Evolutionary conservation across 2,888 invertebrate species (phyloP), one percentile per base, ranked within the genome.

Genomic region (Napeogenes sylphis): DNA sequence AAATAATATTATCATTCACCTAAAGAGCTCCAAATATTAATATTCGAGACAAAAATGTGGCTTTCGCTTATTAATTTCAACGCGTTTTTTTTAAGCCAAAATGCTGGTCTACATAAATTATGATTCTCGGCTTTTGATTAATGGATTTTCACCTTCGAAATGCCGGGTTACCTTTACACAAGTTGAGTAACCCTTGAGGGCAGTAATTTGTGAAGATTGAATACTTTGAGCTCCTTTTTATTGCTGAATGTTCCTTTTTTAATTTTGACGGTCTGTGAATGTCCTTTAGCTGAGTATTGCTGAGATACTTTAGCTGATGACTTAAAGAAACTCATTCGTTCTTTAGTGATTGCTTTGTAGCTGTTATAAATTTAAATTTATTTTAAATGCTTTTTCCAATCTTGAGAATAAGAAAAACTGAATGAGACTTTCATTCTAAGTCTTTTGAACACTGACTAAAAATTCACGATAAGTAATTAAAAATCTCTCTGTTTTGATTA

Each of bases 181-280:
- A 69, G 68, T 68, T 63, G 68, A 68, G 67, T 66, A 68, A 70
- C 70, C 71, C 72, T 70, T 69, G 67, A 69, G 69, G 66, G 58
- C 65, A 69, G 68, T 71, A 73, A 73, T 73, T 73, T 71, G 70
- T 69, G 68, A 62, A 70, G 70, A 73, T 73, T 73, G 72, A 72
- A 73, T 71, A 70, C 67, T 68, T 69, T 68, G 63, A 66, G 64
- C 68, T 62, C 66, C 67, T 67, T 70, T 68, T 62, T 51, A 51
- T 51, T 51, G 51, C 51, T 51, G 51, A 51, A 30, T 51, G 21
- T 12, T 42, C 38, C 8, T 42, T 42, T 42, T 42, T 2, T 10
- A 42, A 42, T 42, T 10, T 42, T 42, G 42, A 10, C 42, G 42
- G 12, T 42, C 10, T 42, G 42, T 42, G 42, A 8, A 42, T 42